Percentiles rank a stretch among this genome's conserved stretches.
Conservation (phyloP, 2,888 invertebrate genomes). For the Spodoptera picta region DNA sequence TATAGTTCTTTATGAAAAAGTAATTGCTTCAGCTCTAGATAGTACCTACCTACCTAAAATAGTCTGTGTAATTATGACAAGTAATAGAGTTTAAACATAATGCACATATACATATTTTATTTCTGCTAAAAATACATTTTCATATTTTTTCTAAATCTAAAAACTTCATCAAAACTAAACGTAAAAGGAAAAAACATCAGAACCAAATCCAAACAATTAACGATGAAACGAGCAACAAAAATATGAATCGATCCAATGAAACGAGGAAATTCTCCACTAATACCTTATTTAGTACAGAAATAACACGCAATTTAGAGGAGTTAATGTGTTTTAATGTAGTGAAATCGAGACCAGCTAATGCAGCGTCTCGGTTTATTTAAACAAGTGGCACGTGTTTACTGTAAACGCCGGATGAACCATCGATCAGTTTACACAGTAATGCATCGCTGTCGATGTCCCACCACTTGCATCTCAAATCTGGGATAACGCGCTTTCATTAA, state of each 20-base stretch:
- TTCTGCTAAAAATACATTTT: no score
- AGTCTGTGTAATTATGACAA: no score
- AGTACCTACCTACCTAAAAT: no score
- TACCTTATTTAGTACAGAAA: slow-evolving; percentile 77
- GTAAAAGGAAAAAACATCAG: no score
- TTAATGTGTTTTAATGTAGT: slow-evolving; percentile 88
- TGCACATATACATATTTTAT: no score
- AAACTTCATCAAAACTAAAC: no score
- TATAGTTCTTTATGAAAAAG: no score
- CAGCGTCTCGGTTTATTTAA: slow-evolving; percentile 84
- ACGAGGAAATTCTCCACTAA: slow-evolving; percentile 55
- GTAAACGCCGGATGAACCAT: slow-evolving; percentile 85
- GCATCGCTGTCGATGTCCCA: slow-evolving; percentile 80
- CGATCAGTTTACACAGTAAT: slow-evolving; percentile 87
- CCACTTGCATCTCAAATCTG: slow-evolving; percentile 69
- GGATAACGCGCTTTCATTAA: slow-evolving; percentile 52
- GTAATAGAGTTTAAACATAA: no score
- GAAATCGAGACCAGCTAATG: slow-evolving; percentile 88
- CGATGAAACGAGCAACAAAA: slow-evolving; percentile 1
- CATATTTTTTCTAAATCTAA: no score
- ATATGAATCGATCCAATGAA: slow-evolving; percentile 30
- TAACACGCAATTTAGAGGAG: slow-evolving; percentile 82
- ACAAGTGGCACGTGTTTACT: slow-evolving; percentile 88
- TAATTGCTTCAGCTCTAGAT: no score
- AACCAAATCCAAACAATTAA: background rate